Base-by-base conservation (phyloP, 2,113 vertebrate genomes). In the Todiramphus saurophagus region DNA sequence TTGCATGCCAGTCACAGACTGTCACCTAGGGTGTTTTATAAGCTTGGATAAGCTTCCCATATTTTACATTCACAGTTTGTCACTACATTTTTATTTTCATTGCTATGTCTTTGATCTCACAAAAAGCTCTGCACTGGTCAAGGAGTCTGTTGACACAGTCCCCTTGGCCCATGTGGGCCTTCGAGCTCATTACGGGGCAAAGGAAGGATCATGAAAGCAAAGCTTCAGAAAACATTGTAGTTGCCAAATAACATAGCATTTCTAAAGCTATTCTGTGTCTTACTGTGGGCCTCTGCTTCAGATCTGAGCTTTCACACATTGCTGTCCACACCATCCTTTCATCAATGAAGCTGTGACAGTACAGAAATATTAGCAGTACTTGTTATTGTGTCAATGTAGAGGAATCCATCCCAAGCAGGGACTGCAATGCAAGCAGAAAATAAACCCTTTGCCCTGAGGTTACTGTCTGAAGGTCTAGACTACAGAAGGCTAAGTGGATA, bases 71-170 rank as follows among this genome's bases (percentile, higher is more conserved):
- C 84, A 66, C 67, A 53, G 77, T 90, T 90, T 93, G 87, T 89
- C 81, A 76, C 53, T 58, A 31, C 58, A 30, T 85, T 89, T n/a
- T 87, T 93, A 30, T 94, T 96, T 96, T 77, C 82, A 90, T 51
- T 91, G 67, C 78, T 76, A 8, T 79, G 93, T 51, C 87, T 96
- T 91, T 96, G 89, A 91, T 96, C 95, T 89, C 70, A 37, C 33
- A 69, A 41, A 87, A 85, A 73, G 62, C 84, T 89, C 44, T 87
- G 74, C 7, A 3, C 70, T 72, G 87, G 48, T 90, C 50, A 20
- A 69, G 90, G 41, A 62, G 46, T 84, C 58, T 96, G 89, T 89
- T 95, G 93, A 81, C 70, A 87, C n/a, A 87, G 70, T 87, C 41
- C 63, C 67, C 37, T 73, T 87, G 62, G 58, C 58, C 66, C 35